Evolutionary conservation across 2,113 vertebrate species (phyloP), one percentile per base, ranked within the genome.

Genomic region (Prietella phreatophila): DNA sequence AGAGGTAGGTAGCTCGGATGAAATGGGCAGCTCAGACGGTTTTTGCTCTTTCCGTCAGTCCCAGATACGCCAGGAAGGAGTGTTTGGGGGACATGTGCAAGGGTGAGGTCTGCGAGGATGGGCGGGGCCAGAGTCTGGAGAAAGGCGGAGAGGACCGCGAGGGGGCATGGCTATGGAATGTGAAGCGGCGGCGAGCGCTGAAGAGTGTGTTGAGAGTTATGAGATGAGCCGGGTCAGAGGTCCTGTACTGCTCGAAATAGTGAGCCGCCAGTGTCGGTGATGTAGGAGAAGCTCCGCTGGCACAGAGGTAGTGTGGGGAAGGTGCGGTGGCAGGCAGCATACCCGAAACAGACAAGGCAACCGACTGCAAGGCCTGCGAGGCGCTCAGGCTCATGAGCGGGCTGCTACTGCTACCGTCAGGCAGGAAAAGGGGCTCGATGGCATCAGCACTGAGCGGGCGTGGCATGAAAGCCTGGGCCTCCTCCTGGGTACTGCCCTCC

Each of bases 51-150:
- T 99, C 97, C 93, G 96, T 96, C 87, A 99, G 96, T 95, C 98
- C 98, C 91, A 99, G 97, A 92, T 99, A 99, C 93, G 98, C 97
- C 69, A 99, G 95, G 95, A 99, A 99, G 96, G 97, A 99, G 98
- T 97, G 98, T 96, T 99, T 99, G 88, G 97, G 96, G 76, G 98
- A 97, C 86, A 95, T 92, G 94, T 97, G 94, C 91, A 96, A 87
- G 94, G 96, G 92, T 91, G 94, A 92, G 90, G 96, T 93, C 89
- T 86, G 85, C 55, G 91, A 93, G 95, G 91, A 90, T 50, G 93
- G 90, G 30, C 69, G 27, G 80, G 75, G 85, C 63, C 89, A 85
- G 47, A 87, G 87, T 89, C 84, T 88, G 55, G 83, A 84, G 75
- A 53, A 90, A 85, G 88, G 82, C 19, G 85, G 79, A 0, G 91